Percentiles rank a stretch among this genome's conserved stretches.
phyloP scores from a whole-genome alignment of 2,113 vertebrate species.

The Gavialis gangeticus region DNA sequence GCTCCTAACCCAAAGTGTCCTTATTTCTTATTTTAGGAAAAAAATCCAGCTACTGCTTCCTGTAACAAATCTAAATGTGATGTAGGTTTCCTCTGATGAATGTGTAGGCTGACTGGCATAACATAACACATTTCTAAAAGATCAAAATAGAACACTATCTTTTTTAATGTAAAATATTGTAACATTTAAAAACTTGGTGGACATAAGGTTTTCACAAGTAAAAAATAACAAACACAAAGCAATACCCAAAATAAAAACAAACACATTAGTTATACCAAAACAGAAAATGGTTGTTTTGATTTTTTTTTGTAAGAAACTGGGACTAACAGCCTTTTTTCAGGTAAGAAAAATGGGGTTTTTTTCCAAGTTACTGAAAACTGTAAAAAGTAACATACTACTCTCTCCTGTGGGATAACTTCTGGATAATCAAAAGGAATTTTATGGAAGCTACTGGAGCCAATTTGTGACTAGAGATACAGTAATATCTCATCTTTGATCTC shows the following conservation, averaged over 20 bases:
- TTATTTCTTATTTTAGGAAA: background rate
- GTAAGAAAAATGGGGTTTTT: background rate
- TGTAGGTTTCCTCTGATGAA: background rate
- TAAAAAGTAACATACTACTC: background rate
- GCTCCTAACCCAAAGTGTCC: background rate
- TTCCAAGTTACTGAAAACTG: background rate
- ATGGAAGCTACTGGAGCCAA: background rate
- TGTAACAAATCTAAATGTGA: background rate
- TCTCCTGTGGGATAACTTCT: background rate
- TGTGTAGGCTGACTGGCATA: background rate
- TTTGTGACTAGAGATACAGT: slow-evolving; percentile 27
- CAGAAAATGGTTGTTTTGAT: background rate
- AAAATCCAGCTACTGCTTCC: background rate
- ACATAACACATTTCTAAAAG: background rate
- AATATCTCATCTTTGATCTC: background rate
- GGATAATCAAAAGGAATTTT: background rate
- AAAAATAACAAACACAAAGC: background rate
- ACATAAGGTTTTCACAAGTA: background rate
- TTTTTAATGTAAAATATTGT: background rate
- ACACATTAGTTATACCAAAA: background rate
- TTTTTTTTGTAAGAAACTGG: background rate
- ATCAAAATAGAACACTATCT: background rate
- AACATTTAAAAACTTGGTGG: background rate
- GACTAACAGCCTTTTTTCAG: background rate
- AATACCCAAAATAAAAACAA: background rate